Conservation (phyloP, 1,140 invertebrate genomes). For the Nautilus pompilius region DNA sequence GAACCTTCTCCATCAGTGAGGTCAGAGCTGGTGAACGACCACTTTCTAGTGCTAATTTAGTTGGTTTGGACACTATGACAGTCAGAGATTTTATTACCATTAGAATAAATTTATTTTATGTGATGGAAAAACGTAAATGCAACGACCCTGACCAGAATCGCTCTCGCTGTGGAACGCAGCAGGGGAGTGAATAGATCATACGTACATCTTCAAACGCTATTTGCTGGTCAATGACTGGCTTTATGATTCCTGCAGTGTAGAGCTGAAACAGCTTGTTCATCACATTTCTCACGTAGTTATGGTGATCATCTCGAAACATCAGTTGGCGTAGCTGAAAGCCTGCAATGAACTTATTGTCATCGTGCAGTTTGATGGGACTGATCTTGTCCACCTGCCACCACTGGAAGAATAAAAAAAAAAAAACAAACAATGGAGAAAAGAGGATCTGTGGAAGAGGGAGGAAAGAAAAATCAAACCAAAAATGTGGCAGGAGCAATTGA, state of each 20-base stretch:
- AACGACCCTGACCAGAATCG: too few species aligned
- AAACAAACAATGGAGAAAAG: too few species aligned
- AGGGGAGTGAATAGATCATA: conserved; percentile 21
- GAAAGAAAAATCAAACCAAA: too few species aligned
- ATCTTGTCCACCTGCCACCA: conserved; percentile 92
- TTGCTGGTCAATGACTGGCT: conserved; percentile 77
- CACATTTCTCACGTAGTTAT: conserved; percentile 67
- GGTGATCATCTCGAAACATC: conserved; percentile 74
- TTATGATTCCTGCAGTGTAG: conserved; percentile 74
- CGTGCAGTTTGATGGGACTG: conserved; percentile 80
- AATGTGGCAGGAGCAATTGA: too few species aligned
- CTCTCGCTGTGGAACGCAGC: neutral
- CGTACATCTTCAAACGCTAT: conserved; percentile 83
- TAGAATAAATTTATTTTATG: neutral
- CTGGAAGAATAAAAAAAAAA: conserved; percentile 44
- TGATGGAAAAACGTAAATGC: neutral
- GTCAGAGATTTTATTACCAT: too few species aligned
- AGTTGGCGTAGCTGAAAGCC: conserved; percentile 82
- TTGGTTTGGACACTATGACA: too few species aligned
- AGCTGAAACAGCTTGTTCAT: conserved; percentile 72
- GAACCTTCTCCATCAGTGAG: too few species aligned
- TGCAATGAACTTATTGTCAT: conserved; percentile 80
- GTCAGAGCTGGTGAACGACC: too few species aligned
- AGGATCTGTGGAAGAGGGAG: too few species aligned
- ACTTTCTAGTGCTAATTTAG: too few species aligned